Base-by-base conservation (phyloP, 2,797 vertebrate species). In the Pipistrellus nathusii region DNA sequence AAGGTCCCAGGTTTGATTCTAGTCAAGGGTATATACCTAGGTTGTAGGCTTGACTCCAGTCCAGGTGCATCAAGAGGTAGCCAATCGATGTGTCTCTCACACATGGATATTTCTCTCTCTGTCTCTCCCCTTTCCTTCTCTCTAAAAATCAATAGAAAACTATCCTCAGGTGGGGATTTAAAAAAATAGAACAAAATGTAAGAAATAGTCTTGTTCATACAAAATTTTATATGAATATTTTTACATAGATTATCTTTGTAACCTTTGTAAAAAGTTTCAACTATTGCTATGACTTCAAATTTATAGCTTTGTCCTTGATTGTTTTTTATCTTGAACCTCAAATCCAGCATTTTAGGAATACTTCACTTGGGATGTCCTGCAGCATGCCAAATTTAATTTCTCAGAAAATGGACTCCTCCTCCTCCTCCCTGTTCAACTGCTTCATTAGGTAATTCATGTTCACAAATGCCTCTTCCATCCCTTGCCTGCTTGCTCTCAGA, bases 151-250 rank as follows among this genome's bases (percentile, higher is more conserved):
- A 62, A 62, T 62, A 12, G 27, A 62, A 62, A 62, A 62, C 14
- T 62, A 30, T 30, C 59, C 27, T 30, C 27, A 30, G 59, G 27
- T 30, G 10, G 27, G 27, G 13, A 62, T 62, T 62, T 13, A 59
- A 62, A 62, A 62, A 62, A 30, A 14, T 14, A 62, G 59, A 30
- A 30, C 27, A 91, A 97, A 90, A 97, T 96, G 11, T 25, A 95
- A 85, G 93, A 95, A 95, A 91, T 69, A 73, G 35, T 94, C 66
- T 92, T 75, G 3, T 53, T 94, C 46, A 84, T 64, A 62, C 13
- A 73, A 68, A 96, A 94, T 91, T 91, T 94, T 81, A 97, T 62
- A 62, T 62, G 59, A 30, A 62, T 62, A 62, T 89, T 20, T 84
- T 71, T 32, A 38, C n/a, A 72, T 6, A 81, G 25, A 8, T 10